Percentiles rank a stretch among this genome's conserved stretches.
Conservation (phyloP, 2,113 vertebrate species). For the Jacana jacana region DNA sequence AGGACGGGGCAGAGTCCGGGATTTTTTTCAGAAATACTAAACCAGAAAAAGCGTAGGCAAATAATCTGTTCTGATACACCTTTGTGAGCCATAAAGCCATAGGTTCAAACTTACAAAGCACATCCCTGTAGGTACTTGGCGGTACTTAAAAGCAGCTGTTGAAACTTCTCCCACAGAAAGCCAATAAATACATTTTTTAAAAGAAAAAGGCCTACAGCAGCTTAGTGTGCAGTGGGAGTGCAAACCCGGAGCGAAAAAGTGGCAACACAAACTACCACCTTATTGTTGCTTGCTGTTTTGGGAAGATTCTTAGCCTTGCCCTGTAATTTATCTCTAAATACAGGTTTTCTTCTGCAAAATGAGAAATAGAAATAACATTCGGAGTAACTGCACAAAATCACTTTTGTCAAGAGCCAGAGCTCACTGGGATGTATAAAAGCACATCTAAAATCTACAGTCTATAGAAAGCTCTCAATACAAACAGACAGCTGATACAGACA, state of each 20-base stretch:
- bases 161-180: constrained; percentile 4
- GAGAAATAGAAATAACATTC: neutral
- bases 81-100: neutral
- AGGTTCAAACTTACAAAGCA: neutral
- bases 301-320: neutral
- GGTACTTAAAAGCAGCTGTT: neutral
- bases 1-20: neutral
- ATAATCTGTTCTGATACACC: rapidly evolving
- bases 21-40: neutral
- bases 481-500: neutral
- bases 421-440: neutral
- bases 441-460: neutral
- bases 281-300: neutral
- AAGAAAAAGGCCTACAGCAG: neutral
- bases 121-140: neutral
- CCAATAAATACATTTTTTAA: constrained; percentile 38
- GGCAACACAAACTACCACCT: neutral
- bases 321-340: neutral
- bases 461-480: neutral
- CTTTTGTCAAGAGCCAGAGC: neutral
- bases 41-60: neutral
- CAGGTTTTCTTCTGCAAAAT: neutral
- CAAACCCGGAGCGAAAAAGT: neutral
- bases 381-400: neutral
- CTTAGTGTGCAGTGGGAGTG: neutral